Conservation (phyloP, 2,888 invertebrate genomes). For the Allacma fusca region DNA sequence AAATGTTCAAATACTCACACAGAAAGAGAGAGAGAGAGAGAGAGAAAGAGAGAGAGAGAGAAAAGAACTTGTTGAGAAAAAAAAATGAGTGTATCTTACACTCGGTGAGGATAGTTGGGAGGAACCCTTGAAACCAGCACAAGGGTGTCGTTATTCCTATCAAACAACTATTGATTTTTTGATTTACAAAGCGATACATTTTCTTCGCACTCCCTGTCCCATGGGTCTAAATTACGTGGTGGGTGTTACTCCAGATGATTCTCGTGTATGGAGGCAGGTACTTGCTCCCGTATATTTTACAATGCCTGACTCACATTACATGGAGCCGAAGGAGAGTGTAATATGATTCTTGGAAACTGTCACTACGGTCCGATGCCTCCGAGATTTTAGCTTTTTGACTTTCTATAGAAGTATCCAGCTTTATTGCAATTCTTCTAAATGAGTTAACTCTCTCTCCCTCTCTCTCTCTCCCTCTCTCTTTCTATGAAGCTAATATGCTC, state of each 20-base stretch:
- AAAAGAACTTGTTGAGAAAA: conserved; percentile 16
- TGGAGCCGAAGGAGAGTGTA: neutral
- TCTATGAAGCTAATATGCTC: neutral
- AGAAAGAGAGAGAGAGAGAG: neutral
- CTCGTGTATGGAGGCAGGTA: neutral
- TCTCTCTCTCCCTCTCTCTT: conserved; percentile 1
- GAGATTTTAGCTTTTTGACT: conserved; percentile 9
- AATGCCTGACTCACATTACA: too few relatives aligned
- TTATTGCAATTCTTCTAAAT: neutral
- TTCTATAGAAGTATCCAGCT: conserved; percentile 1
- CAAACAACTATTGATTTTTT: conserved; percentile 39
- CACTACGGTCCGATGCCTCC: neutral
- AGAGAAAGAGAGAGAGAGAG: neutral
- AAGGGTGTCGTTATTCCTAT: conserved; percentile 38
- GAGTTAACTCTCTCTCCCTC: neutral
- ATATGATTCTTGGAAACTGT: conserved; percentile 31
- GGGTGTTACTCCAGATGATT: conserved; percentile 4
- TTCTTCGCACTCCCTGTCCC: conserved; percentile 1
- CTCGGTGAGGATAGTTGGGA: neutral
- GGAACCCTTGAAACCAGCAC: conserved; percentile 25
- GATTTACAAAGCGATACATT: conserved; percentile 40
- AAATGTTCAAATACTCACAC: too few relatives aligned
- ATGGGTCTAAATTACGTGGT: conserved; percentile 29
- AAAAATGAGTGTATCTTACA: too few relatives aligned
- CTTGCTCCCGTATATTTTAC: neutral